phyloP scores from a whole-genome alignment of 1,140 invertebrate species.

The Brachionus manjavacas region DNA sequence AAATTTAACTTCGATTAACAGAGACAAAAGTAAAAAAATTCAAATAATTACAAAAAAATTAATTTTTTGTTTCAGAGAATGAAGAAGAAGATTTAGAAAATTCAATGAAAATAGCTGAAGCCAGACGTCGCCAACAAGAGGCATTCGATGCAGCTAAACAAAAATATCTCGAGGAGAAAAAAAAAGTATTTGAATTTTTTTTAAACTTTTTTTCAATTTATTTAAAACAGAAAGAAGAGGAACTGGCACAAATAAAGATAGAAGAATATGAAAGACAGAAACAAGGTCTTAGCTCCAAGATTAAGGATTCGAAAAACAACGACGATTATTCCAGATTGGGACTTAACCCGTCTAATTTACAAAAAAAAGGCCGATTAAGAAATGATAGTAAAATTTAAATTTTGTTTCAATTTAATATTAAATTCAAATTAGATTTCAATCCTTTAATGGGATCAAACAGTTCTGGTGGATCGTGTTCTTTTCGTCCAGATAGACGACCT shows the following conservation, averaged over 20 bases:
- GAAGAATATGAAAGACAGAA: conserved; percentile 33
- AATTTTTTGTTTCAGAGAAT: background rate
- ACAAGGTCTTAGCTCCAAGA: background rate
- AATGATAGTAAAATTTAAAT: background rate
- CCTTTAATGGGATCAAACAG: background rate
- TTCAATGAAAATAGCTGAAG: background rate
- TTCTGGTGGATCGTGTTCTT: conserved; percentile 12
- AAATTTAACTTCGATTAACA: background rate
- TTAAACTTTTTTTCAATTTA: background rate
- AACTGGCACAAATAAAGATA: background rate
- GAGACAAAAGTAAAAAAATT: background rate
- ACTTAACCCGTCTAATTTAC: background rate
- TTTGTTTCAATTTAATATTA: no score
- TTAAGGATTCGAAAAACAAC: background rate
- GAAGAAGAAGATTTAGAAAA: conserved; percentile 30
- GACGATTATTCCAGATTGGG: background rate
- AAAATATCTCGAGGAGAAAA: conserved; percentile 36
- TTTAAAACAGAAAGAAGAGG: background rate
- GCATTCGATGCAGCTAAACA: background rate
- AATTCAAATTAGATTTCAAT: background rate
- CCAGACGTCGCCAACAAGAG: conserved; percentile 6
- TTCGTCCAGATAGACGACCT: background rate
- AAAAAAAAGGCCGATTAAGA: background rate
- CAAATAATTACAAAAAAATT: no score
- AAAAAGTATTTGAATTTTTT: background rate